Conservation (phyloP, 53 echinoderm and acorn worm species). For the Mesocentrotus franciscanus region DNA sequence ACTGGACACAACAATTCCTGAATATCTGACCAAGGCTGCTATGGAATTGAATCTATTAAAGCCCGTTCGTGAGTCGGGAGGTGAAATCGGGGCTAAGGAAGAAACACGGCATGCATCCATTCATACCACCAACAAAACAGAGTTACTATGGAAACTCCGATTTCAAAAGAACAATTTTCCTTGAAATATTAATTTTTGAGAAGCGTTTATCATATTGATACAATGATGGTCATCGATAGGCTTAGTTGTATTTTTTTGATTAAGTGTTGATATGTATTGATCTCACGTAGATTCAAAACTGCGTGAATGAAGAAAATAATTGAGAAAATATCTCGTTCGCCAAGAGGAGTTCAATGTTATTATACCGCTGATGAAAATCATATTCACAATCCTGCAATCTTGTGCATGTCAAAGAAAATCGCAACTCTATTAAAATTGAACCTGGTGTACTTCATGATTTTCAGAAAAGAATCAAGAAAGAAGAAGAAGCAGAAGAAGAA, state of each 20-base stretch:
- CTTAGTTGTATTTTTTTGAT: neutral
- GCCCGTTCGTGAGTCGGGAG: neutral
- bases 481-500: neutral
- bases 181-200: neutral
- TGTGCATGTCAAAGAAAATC: too few relatives aligned
- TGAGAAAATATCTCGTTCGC: too few relatives aligned
- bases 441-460: neutral
- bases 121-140: neutral
- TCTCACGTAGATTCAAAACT: too few relatives aligned
- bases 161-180: neutral
- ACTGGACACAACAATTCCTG: neutral
- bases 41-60: neutral
- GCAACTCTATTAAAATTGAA: neutral
- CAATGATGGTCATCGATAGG: neutral
- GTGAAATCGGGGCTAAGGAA: neutral
- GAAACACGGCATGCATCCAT: neutral
- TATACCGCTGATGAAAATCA: too few relatives aligned
- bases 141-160: neutral
- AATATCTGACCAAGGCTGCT: neutral
- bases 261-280: neutral
- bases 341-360: too few relatives aligned
- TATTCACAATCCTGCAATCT: too few relatives aligned
- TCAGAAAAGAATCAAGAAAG: neutral
- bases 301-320: too few relatives aligned
- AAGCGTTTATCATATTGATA: neutral